Evolutionary conservation across 2,888 invertebrate species (phyloP).

Genomic region (Oegoconia quadripuncta): DNA sequence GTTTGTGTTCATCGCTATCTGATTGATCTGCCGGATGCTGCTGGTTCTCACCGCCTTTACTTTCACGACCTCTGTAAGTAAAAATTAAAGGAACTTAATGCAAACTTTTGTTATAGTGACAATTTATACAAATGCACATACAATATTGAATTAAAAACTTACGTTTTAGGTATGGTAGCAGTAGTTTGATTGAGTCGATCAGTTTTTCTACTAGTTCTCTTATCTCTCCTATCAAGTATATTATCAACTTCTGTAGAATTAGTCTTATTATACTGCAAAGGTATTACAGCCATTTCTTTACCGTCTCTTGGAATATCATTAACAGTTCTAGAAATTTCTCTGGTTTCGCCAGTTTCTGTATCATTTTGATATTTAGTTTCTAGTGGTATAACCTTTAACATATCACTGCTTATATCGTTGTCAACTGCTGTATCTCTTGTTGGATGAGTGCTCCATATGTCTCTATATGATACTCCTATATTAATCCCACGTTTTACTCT

Average conservation of each 20-base stretch:
- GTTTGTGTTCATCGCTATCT: slow-evolving; percentile 33
- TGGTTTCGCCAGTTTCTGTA: slow-evolving; percentile 12
- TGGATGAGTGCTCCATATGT: slow-evolving; percentile 41
- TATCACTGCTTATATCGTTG: slow-evolving; percentile 43
- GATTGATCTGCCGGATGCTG: slow-evolving; percentile 37
- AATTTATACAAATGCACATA: neutral
- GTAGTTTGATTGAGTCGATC: slow-evolving; percentile 73
- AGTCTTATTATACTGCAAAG: slow-evolving; percentile 55
- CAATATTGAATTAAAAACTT: slow-evolving; percentile 28
- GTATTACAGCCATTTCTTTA: slow-evolving; percentile 56
- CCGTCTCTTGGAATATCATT: slow-evolving; percentile 10
- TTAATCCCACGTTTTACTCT: slow-evolving; percentile 50
- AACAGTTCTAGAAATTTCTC: neutral
- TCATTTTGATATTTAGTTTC: slow-evolving; percentile 25
- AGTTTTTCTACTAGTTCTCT: slow-evolving; percentile 73
- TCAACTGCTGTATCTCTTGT: slow-evolving; percentile 29
- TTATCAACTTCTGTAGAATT: slow-evolving; percentile 65
- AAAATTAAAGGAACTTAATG: neutral
- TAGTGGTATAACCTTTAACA: slow-evolving; percentile 62
- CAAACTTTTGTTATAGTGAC: neutral
- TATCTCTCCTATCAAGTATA: slow-evolving; percentile 61
- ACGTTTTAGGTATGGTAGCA: slow-evolving; percentile 72
- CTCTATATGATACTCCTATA: slow-evolving; percentile 45
- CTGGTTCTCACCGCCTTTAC: slow-evolving; percentile 60
- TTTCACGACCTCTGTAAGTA: slow-evolving; percentile 57